Conservation (phyloP, 2,797 vertebrate genomes). For the Pachyuromys duprasi region DNA sequence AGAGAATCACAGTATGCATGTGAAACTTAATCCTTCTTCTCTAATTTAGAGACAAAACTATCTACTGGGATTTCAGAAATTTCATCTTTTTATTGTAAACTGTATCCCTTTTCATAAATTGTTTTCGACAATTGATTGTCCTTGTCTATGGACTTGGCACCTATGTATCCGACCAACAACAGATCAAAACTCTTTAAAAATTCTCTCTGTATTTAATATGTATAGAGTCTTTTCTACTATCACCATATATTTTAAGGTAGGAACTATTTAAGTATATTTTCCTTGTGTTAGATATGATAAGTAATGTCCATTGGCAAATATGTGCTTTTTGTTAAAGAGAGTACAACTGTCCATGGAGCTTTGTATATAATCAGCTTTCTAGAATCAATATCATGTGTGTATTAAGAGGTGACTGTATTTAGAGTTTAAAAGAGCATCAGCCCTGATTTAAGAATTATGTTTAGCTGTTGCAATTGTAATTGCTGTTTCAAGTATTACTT, state of each 20-base stretch:
- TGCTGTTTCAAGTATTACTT: neutral
- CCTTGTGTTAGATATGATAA: neutral
- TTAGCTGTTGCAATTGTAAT: neutral
- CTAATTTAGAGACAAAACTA: neutral
- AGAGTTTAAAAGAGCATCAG: neutral
- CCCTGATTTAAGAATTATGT: neutral
- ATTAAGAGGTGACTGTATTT: neutral
- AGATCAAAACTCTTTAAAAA: neutral
- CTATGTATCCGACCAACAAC: neutral
- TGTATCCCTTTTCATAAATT: neutral
- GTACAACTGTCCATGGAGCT: neutral
- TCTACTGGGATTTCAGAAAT: neutral
- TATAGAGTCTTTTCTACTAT: neutral
- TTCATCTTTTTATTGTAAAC: conserved; percentile 7
- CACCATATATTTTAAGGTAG: neutral
- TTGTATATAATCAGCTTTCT: neutral
- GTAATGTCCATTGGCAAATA: neutral
- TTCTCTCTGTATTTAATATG: neutral
- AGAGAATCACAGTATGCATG: neutral
- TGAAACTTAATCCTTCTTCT: neutral
- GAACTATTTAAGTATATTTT: neutral
- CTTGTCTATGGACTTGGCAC: neutral
- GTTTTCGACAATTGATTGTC: neutral
- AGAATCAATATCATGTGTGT: neutral
- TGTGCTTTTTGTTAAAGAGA: neutral